Evolutionary conservation across 2,113 vertebrate genomes (phyloP), one percentile per base, ranked within the genome.

Genomic region (Antechinus stuartii): DNA sequence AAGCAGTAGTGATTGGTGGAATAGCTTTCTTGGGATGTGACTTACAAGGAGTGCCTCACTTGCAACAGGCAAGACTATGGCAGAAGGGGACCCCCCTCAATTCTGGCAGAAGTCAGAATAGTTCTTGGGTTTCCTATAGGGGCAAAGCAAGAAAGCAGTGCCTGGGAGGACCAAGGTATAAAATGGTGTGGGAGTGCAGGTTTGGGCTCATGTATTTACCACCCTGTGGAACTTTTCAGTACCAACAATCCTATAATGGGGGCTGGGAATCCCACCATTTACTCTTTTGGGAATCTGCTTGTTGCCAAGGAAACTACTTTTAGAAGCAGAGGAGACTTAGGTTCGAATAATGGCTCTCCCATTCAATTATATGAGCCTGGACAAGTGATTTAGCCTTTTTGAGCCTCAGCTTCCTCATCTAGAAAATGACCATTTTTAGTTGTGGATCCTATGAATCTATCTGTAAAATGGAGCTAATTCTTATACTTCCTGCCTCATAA

Each of bases 71-170:
- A 19, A 54, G 55, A 84, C 90, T 91, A 30, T 50, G 54, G 8
- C 5, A 30, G 54, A 89, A 53, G 35, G 30, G 35, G 0, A 1
- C 8, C 0, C 3, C 9, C 11, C 25, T 6, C 19, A n/a, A 4
- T 46, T 14, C 47, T 84, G 95, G 55, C 19, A 47, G 84, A 76
- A 84, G 84, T 92, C 84, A 54, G 26, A 47, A 24, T 95, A 94
- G 57, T 94, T 89, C 92, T 96, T 96, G 61, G 95, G 95, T 49
- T 95, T 97, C 90, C 97, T 98, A 24, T 9, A 90, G 22, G 55
- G 55, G 52, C 68, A 90, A 49, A 89, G 19, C 89, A 95, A 91
- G 27, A 90, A 46, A 57, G 89, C 1, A 27, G n/a, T 57, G 89
- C 93, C 55, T 6, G 42, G 49, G 91, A 76, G 30, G 5, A 8